Percentiles rank a stretch among this genome's conserved stretches.
phyloP scores from a whole-genome alignment of 1,140 invertebrate genomes.

The Eubasilissa regina region DNA sequence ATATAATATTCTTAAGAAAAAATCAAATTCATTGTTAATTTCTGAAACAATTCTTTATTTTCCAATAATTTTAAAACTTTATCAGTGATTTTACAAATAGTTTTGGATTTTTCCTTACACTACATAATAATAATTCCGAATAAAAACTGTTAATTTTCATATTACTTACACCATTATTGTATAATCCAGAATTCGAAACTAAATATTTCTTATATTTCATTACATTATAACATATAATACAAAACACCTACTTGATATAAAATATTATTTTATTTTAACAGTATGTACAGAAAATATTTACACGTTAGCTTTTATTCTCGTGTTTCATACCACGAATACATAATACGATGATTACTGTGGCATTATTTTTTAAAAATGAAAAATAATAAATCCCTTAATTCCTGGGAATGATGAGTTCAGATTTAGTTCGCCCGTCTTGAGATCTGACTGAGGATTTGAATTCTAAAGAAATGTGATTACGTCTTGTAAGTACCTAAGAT shows the following conservation, averaged over 20 bases:
- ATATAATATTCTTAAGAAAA: no score
- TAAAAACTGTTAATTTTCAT: not conserved
- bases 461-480: no score
- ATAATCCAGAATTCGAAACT: not conserved
- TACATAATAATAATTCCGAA: not conserved
- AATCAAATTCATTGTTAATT: not conserved
- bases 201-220: not conserved
- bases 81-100: conserved; percentile 13
- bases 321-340: not conserved
- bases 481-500: no score
- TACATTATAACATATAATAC: not conserved
- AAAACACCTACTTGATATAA: conserved; percentile 30
- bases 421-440: no score
- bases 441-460: no score
- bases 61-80: not conserved
- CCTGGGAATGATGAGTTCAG: no score
- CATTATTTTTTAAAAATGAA: no score
- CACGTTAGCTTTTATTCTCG: not conserved
- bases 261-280: conserved; percentile 26
- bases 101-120: not conserved
- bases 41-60: conserved; percentile 21
- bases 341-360: no score
- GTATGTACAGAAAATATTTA: conserved; percentile 25
- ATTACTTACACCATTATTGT: not conserved
- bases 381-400: no score